phyloP scores from a whole-genome alignment of 2,888 invertebrate species.

The Drosophila barbarae region DNA sequence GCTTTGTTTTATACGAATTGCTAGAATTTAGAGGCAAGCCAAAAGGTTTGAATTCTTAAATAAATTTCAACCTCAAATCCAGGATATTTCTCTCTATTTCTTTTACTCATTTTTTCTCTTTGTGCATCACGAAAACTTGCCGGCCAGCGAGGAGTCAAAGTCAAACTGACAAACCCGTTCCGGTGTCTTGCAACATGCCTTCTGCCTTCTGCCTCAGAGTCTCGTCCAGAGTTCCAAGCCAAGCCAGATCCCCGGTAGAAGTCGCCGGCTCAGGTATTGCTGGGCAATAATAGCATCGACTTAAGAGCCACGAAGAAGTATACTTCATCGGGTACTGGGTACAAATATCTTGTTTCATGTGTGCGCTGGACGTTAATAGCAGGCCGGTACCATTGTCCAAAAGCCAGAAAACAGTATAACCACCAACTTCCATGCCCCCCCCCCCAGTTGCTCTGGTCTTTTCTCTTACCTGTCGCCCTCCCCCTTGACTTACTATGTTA shows the following conservation, averaged over 20 bases:
- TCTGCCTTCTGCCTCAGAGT: constrained; percentile 1
- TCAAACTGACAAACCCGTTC: constrained; percentile 63
- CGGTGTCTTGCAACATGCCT: constrained; percentile 20
- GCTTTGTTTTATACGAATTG: no score
- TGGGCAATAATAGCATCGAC: constrained; percentile 57
- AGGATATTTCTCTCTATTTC: no score
- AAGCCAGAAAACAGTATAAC: constrained; percentile 23
- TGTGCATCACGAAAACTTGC: constrained; percentile 36
- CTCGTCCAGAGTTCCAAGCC: constrained; percentile 13
- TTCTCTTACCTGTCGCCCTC: neutral
- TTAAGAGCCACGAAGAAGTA: constrained; percentile 42
- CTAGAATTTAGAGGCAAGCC: neutral
- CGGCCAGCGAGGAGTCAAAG: constrained; percentile 52
- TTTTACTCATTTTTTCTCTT: neutral
- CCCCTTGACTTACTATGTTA: neutral
- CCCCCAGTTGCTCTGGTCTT: neutral
- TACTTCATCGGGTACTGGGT: constrained; percentile 49
- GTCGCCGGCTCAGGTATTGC: constrained; percentile 17
- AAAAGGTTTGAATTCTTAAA: neutral
- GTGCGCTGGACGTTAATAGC: constrained; percentile 76
- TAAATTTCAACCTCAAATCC: neutral
- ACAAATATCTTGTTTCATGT: constrained; percentile 76
- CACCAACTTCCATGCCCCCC: neutral
- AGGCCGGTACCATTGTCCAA: constrained; percentile 52
- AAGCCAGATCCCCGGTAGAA: constrained; percentile 10